Evolutionary conservation across 1,140 invertebrate species (phyloP).

Genomic region (Sitobion miscanthi): DNA sequence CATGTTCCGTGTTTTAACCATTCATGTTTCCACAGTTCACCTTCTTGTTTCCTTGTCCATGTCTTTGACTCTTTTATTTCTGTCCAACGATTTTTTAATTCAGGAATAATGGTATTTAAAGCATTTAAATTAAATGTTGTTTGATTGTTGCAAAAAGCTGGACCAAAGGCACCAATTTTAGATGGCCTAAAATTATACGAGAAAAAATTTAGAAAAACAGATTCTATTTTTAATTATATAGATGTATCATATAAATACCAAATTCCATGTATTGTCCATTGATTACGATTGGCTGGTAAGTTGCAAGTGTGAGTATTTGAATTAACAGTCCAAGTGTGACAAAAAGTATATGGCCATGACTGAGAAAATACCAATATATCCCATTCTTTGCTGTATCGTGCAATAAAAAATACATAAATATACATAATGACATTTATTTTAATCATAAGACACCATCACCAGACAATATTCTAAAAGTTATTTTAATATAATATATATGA

Average conservation of each 20-base stretch:
- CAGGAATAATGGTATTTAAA: constrained; percentile 68
- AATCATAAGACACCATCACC: background rate
- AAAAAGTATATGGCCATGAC: constrained; percentile 79
- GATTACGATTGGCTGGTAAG: constrained; percentile 67
- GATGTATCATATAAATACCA: constrained; percentile 65
- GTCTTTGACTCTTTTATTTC: constrained; percentile 70
- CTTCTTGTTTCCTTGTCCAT: constrained; percentile 61
- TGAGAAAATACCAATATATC: constrained; percentile 82
- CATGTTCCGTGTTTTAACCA: constrained; percentile 88
- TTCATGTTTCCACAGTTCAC: constrained; percentile 79
- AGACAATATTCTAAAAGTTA: background rate
- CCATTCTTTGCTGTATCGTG: constrained; percentile 65
- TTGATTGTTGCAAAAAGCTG: constrained; percentile 73
- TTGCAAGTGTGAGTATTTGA: constrained; percentile 67
- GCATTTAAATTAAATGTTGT: constrained; percentile 70
- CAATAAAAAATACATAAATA: background rate
- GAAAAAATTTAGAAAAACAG: background rate
- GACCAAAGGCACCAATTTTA: constrained; percentile 71
- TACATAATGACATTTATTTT: background rate
- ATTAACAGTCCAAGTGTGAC: constrained; percentile 72
- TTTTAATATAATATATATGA: background rate
- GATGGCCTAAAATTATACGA: constrained; percentile 68
- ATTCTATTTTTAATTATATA: background rate
- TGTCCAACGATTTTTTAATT: constrained; percentile 74
- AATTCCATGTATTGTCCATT: constrained; percentile 83